Evolutionary conservation across 2,113 vertebrate genomes (phyloP), one percentile per base, ranked within the genome.

Genomic region (Lynx canadensis): DNA sequence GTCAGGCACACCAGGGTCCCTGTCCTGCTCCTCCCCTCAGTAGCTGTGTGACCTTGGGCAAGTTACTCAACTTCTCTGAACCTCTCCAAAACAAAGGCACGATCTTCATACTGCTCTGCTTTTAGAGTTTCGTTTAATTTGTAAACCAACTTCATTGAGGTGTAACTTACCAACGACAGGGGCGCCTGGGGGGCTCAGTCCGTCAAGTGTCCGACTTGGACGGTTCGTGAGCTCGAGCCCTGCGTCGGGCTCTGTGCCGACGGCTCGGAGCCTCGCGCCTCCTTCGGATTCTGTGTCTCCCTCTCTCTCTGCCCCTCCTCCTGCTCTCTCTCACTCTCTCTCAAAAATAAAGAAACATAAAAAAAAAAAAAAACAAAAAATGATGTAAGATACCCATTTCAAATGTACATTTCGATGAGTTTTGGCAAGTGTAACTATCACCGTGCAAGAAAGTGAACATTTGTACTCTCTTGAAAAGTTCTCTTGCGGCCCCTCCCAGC

Each of bases 41-140:
- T 15, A 21, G 29, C 88, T 60, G 5, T 57, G 73, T 50, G 87
- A 91, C 14, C 50, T 78, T 50, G 38, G 78, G 18, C 38, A 66
- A 86, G 50, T 95, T 25, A 36, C 25, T 94, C 38, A 38, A 15
- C 65, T 63, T 93, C 74, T 97, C 93, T 80, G 85, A 96, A 60
- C 57, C 23, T 18, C 73, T 93, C 66, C 36, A 33, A 90, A 92
- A 76, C 50, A 84, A 94, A 74, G 7, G 23, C 16, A 3, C 27
- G 16, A 36, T 78, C 89, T 86, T 88, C 55, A 38, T 25, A 57
- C 16, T n/a, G 66, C 31, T 66, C 45, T 78, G 36, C 74, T 92
- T 66, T 83, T 23, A 6, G 18, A 85, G 73, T 41, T 89, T 78
- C 18, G 1, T 7, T 79, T 45, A 12, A 76, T 55, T 66, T 52